These are phyloP conservation scores for Protodeltote pygarga DNA, from an alignment of 2,888 invertebrate species.

Conservation along the genomic window DNA sequence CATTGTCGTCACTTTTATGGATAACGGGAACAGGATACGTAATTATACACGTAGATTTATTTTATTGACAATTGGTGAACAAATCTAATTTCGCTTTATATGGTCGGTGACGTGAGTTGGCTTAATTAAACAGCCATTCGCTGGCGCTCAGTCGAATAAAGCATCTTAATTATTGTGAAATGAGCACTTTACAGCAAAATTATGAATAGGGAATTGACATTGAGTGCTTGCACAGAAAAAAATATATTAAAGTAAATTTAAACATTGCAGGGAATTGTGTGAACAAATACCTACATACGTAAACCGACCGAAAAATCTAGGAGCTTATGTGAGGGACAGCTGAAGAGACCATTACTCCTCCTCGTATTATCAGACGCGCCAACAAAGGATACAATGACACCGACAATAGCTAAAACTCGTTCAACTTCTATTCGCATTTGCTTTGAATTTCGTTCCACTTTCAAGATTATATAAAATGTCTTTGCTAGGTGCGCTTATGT, in stretches of 20 bases:
- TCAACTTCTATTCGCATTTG: constrained; percentile 45
- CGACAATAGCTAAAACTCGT: constrained; percentile 45
- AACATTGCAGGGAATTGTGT: constrained; percentile 9
- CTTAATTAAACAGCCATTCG: constrained; percentile 31
- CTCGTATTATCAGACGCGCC: constrained; percentile 44
- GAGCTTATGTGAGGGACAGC: constrained; percentile 43
- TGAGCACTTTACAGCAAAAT: background rate
- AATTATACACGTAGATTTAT: constrained; percentile 60
- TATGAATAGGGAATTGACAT: constrained; percentile 5
- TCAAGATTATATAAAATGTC: constrained; percentile 28
- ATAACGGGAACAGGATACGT: constrained; percentile 61
- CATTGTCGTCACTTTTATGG: constrained; percentile 62
- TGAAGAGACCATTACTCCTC: constrained; percentile 48
- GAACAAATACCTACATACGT: constrained; percentile 13
- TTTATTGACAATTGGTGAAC: constrained; percentile 52
- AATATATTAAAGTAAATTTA: constrained; percentile 4
- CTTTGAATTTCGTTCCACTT: constrained; percentile 42
- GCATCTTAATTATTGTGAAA: constrained; percentile 12
- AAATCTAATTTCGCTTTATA: constrained; percentile 53
- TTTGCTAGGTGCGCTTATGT: constrained; percentile 11
- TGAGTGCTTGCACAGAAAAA: background rate
- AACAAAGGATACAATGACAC: constrained; percentile 48
- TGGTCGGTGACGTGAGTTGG: constrained; percentile 38
- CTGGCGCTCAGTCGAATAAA: constrained; percentile 10
- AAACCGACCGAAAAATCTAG: constrained; percentile 30